Base-by-base conservation (phyloP, 2,888 invertebrate genomes). In the Cyclophora punctaria region DNA sequence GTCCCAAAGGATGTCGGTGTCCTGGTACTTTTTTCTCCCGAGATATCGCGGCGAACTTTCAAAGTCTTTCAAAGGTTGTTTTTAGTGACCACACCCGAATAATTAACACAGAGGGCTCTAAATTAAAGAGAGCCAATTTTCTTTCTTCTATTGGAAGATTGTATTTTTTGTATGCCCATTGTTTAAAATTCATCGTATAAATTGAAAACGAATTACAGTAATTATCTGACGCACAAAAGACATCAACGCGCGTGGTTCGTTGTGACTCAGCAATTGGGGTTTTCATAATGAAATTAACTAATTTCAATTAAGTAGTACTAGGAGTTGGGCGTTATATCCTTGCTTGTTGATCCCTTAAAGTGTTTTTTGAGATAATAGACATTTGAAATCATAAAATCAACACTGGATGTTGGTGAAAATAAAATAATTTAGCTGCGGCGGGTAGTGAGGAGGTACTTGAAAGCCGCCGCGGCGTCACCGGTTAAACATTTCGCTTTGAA, bases 11-110 rank as follows among this genome's bases (percentile, higher is more conserved):
- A 68, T 75, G 74, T 70, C 65, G 66, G 64, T 54, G 74, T 75
- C 73, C 76, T 79, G 65, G 77, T 80, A 78, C 75, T 83, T 83
- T 84, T 84, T 85, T 83, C 76, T 75, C 66, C 20, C 51, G 63
- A 66, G 70, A 71, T 64, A 62, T 63, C 60, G 67, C 75, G 66
- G 72, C 66, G 62, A 60, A 67, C 63, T 70, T 69, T 69, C 71
- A 75, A 70, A 65, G 75, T 74, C 44, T 33, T 33, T 44, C 33
- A 44, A 34, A 34, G 34, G 7, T 7, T n/a, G 42, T 42, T 33
- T 20, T 34, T 44, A 20, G 20, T 20, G 20, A 20, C 20, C 37
- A 37, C 37, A 4, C 4, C 37, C 5, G 5, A 37, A 5, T 37
- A 37, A 37, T 37, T 37, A 37, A 37, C 5, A 5, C 37, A 37